phyloP scores from a whole-genome alignment of 2,113 vertebrate species.

The Paradisaea rubra region DNA sequence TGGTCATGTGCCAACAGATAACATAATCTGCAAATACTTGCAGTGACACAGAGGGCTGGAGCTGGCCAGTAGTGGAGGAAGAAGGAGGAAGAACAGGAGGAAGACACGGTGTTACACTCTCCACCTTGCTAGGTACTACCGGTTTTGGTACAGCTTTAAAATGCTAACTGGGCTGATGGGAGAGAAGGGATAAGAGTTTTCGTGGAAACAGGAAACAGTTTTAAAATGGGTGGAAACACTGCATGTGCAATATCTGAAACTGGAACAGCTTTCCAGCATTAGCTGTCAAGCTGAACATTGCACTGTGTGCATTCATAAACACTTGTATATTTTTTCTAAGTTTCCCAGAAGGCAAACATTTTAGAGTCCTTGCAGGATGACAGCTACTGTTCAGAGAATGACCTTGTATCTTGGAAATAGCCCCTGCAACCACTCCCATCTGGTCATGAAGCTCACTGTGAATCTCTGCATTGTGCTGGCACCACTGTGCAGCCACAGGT shows the following conservation, averaged over 20 bases:
- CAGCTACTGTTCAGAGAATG: background rate
- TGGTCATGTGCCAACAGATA: background rate
- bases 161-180: background rate
- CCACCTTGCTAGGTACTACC: background rate
- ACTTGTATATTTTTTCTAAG: background rate
- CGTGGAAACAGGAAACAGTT: background rate
- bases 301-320: background rate
- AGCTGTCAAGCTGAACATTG: background rate
- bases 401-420: background rate
- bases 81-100: background rate
- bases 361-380: background rate
- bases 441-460: background rate
- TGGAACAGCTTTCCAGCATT: background rate
- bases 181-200: background rate
- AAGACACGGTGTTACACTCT: background rate
- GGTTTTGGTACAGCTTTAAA: background rate
- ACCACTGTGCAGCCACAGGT: background rate
- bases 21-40: background rate
- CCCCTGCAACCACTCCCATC: background rate
- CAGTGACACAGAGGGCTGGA: background rate
- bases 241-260: background rate
- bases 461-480: background rate
- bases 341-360: background rate
- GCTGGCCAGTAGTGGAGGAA: background rate
- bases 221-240: background rate